Evolutionary conservation across 1,140 invertebrate species (phyloP).

Genomic region (Cryptotermes secundus): DNA sequence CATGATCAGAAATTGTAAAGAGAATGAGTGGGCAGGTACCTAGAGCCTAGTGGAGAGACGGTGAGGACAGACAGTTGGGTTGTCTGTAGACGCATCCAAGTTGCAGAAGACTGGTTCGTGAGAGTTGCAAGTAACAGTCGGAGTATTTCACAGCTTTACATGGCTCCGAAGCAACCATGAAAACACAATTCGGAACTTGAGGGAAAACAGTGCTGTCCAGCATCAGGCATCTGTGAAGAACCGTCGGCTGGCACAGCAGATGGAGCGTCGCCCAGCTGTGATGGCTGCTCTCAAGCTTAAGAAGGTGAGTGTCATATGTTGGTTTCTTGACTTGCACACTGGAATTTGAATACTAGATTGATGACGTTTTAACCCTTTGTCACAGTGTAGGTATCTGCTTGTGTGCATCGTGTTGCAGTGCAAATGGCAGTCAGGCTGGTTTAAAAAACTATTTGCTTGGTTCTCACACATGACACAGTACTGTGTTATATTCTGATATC

Average conservation of each 20-base stretch:
- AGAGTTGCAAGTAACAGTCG: slow-evolving; percentile 13
- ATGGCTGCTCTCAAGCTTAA: slow-evolving; percentile 50
- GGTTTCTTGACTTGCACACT: too few species aligned
- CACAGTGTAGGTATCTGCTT: too few species aligned
- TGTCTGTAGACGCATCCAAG: neutral
- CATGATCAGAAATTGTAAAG: too few species aligned
- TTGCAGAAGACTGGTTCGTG: neutral
- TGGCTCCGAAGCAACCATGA: slow-evolving; percentile 25
- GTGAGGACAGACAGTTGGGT: neutral
- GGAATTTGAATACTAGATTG: too few species aligned
- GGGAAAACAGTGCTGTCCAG: slow-evolving; percentile 31
- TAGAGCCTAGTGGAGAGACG: neutral
- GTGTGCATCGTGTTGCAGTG: too few species aligned
- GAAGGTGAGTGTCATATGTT: slow-evolving; percentile 39
- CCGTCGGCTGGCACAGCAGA: slow-evolving; percentile 52
- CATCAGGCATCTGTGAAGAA: slow-evolving; percentile 48
- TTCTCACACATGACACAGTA: too few species aligned
- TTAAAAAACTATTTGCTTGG: too few species aligned
- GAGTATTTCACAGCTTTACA: slow-evolving; percentile 32
- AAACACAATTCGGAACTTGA: slow-evolving; percentile 15
- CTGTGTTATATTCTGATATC: too few species aligned
- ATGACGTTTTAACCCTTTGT: too few species aligned
- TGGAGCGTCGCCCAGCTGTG: slow-evolving; percentile 53
- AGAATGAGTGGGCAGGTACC: neutral
- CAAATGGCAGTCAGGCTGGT: too few species aligned